These are phyloP conservation scores for Proterorhinus semilunaris DNA, from an alignment of 2,113 vertebrate species.

Conservation along the genomic window DNA sequence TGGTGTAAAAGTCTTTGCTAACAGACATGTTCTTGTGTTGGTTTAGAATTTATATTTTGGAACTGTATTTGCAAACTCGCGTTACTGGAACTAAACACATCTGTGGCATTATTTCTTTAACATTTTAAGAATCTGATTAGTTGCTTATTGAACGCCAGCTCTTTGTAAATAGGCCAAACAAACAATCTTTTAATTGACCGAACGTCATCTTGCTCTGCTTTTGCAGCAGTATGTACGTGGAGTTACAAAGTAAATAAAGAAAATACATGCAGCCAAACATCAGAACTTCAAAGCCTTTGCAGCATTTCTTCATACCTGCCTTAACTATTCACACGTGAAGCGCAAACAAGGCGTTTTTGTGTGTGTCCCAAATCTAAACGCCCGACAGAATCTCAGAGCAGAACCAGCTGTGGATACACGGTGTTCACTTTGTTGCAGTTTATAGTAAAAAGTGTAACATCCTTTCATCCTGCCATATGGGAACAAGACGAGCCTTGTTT, in stretches of 20 bases:
- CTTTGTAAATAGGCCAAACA: too few relatives aligned
- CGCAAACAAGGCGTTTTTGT: not conserved
- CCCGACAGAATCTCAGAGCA: not conserved
- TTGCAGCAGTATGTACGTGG: too few relatives aligned
- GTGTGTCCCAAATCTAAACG: not conserved
- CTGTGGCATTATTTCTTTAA: too few relatives aligned
- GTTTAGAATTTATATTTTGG: too few relatives aligned
- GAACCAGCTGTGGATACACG: conserved; percentile 5
- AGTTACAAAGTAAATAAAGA: not conserved
- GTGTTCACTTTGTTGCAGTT: not conserved
- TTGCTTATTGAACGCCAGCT: too few relatives aligned
- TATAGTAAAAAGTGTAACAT: not conserved
- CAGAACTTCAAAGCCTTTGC: not conserved
- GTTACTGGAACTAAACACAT: too few relatives aligned
- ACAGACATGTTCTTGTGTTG: too few relatives aligned
- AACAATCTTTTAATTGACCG: too few relatives aligned
- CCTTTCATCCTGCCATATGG: not conserved
- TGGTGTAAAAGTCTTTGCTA: too few relatives aligned
- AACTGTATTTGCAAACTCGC: too few relatives aligned
- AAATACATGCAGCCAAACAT: not conserved
- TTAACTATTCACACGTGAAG: not conserved
- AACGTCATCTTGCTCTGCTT: too few relatives aligned
- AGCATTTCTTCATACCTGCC: not conserved
- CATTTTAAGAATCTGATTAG: too few relatives aligned
- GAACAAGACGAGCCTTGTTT: not conserved